Evolutionary conservation across 2,113 vertebrate species (phyloP).

Genomic region (Nibea coibor): DNA sequence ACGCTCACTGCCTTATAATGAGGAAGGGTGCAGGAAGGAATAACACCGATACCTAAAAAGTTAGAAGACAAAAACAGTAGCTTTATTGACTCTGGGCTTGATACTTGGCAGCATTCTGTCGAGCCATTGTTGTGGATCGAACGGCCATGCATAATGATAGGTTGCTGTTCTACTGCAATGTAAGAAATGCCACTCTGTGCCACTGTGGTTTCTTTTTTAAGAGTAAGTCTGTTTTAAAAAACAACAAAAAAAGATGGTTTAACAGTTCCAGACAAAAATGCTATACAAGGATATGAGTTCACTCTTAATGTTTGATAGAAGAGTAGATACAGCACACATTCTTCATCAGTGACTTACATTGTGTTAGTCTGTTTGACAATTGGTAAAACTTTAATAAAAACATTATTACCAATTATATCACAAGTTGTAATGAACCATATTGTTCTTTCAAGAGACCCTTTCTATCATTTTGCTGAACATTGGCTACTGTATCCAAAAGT

Average conservation of each 20-base stretch:
- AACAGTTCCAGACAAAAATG: slow-evolving; percentile 13
- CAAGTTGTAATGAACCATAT: too few species aligned
- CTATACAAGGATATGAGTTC: slow-evolving; percentile 12
- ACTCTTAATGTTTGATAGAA: neutral
- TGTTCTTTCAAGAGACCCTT: too few species aligned
- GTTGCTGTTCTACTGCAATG: slow-evolving; percentile 30
- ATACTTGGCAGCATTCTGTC: neutral
- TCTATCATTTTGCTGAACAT: too few species aligned
- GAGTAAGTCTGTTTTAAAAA: neutral
- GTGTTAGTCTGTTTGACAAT: neutral
- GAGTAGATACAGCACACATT: neutral
- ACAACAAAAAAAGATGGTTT: neutral
- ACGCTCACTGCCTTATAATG: too few species aligned
- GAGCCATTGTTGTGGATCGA: slow-evolving; percentile 28
- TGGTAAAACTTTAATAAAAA: too few species aligned
- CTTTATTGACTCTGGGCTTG: slow-evolving; percentile 11
- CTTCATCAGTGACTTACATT: neutral
- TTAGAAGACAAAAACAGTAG: slow-evolving; percentile 10
- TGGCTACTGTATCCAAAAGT: too few species aligned
- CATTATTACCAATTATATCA: too few species aligned
- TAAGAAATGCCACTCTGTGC: slow-evolving; percentile 10
- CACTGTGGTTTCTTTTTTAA: slow-evolving; percentile 31
- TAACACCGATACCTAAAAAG: neutral
- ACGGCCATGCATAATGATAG: slow-evolving; percentile 4
- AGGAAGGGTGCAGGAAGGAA: neutral